These are phyloP conservation scores for Phenganax marumi DNA, from an alignment of 92 coral and sea anemone species.

Conservation along the genomic window DNA sequence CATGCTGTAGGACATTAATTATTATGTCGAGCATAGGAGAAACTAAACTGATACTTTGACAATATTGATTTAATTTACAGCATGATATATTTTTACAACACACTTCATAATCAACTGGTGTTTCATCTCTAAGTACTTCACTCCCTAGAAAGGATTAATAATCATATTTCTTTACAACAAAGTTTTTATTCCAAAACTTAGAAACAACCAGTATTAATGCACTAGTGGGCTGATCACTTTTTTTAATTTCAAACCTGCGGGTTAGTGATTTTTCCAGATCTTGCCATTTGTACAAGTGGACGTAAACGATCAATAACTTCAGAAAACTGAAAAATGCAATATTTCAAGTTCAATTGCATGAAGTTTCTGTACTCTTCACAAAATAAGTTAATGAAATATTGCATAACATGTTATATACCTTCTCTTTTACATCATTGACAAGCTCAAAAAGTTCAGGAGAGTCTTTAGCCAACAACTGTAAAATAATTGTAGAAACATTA, in stretches of 20 bases:
- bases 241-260: slow-evolving; percentile 58
- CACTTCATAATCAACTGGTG: slow-evolving; percentile 85
- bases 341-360: not conserved
- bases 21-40: too few species aligned
- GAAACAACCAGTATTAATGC: not conserved
- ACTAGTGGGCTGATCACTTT: not conserved
- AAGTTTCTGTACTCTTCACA: not conserved
- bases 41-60: not conserved
- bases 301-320: slow-evolving; percentile 61
- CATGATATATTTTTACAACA: slow-evolving; percentile 26
- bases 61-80: not conserved
- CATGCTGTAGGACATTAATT: too few species aligned
- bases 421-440: slow-evolving; percentile 72
- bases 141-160: slow-evolving; percentile 58
- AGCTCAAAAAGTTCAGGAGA: slow-evolving; percentile 94
- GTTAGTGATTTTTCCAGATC: slow-evolving; percentile 70
- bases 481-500: not conserved
- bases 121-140: slow-evolving; percentile 78
- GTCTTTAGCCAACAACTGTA: slow-evolving; percentile 75
- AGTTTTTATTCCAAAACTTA: not conserved
- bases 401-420: slow-evolving; percentile 49
- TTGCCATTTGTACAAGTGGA: slow-evolving; percentile 78
- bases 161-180: not conserved
- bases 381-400: not conserved
- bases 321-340: slow-evolving; percentile 57